Base-by-base conservation (phyloP, 2,797 vertebrate genomes). In the Micrastur ruficollis region DNA sequence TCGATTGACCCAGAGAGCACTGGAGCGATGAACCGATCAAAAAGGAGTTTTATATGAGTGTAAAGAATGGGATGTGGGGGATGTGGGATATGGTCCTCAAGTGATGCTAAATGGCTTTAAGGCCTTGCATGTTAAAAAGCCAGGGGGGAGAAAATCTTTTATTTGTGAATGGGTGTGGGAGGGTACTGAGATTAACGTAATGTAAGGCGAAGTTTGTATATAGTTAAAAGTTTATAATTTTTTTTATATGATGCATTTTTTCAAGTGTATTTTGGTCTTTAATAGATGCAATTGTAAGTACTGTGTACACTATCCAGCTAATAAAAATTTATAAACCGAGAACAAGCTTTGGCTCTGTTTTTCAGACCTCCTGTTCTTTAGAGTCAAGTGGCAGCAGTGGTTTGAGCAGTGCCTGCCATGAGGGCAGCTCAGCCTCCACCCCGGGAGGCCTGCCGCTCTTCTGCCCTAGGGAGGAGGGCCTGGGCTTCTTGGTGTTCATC, bases 251-350 rank as follows among this genome's bases (percentile, higher is more conserved):
- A 96, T 70, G 94, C 95, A 95, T 98, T 98, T 97, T 97, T 98
- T 98, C 97, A 98, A 91, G 97, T 97, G 97, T 97, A 97, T 97
- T 97, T 95, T 90, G 91, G 97, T 98, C 97, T 97, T 97, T 97
- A 98, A 97, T 97, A 97, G 97, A 98, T 98, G 97, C 98, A 96
- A 97, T 92, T 98, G 98, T 98, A 98, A 98, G 98, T 98, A 98
- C 98, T 98, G 98, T 98, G 97, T 98, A 98, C 98, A 97, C 95
- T 95, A 93, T 95, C 61, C 97, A 98, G 97, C 97, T 96, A 98
- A 98, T 98, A 98, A 98, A 98, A 80, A 25, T 97, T 97, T 97
- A 74, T 95, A 96, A 97, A 91, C 40, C 4, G 5, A 50, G 42
- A 10, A 34, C 6, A 11, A 70, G 26, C 15, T 67, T 49, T 40